Evolutionary conservation across 2,113 vertebrate species (phyloP).

Genomic region (Tragelaphus imberbis): DNA sequence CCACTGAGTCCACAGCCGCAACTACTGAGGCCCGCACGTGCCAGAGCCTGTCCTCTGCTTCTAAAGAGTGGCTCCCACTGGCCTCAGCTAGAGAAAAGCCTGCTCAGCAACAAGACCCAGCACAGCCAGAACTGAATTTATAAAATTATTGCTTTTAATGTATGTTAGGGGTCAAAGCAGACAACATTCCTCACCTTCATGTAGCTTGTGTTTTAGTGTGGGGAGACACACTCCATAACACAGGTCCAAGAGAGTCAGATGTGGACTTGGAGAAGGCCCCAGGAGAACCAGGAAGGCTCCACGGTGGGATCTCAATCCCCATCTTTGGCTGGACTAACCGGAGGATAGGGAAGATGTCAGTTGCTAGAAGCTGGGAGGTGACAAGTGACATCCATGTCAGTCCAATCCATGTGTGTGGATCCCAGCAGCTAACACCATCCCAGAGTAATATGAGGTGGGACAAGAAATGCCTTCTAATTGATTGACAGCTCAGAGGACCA

Average conservation of each 20-base stretch:
- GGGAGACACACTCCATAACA: too few relatives aligned
- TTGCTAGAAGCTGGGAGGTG: background rate
- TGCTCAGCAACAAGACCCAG: background rate
- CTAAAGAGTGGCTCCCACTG: background rate
- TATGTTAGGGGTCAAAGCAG: background rate
- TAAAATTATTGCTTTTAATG: background rate
- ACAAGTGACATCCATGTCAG: background rate
- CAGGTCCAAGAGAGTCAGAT: background rate
- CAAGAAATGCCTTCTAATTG: background rate
- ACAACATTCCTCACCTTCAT: rapidly evolving
- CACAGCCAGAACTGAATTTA: background rate
- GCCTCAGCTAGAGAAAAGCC: background rate
- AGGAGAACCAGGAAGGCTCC: background rate
- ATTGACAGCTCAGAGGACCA: background rate
- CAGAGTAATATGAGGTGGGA: background rate
- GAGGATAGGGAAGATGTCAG: too few relatives aligned
- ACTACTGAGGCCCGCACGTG: rapidly evolving
- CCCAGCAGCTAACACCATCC: background rate
- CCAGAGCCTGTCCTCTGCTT: background rate
- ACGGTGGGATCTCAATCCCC: rapidly evolving
- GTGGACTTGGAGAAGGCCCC: rapidly evolving
- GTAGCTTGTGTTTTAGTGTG: background rate
- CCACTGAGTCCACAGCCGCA: background rate
- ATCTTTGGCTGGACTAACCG: background rate
- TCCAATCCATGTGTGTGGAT: rapidly evolving